These are phyloP conservation scores for Craterocephalus amniculus DNA, from an alignment of 2,797 vertebrate genomes.

Conservation along the genomic window DNA sequence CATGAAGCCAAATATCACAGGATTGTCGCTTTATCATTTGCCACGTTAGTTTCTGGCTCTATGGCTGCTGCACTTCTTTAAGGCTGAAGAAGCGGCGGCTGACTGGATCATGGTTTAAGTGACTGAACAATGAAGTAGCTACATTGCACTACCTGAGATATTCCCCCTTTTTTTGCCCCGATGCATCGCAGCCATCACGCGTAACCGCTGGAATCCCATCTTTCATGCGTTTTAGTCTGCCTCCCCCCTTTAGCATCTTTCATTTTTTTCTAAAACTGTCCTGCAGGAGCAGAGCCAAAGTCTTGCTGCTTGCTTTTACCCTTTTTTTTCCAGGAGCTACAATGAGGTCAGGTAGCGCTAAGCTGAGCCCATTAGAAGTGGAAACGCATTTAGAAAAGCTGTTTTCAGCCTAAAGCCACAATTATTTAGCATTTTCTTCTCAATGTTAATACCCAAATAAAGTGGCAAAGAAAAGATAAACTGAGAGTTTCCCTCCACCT, in stretches of 20 bases:
- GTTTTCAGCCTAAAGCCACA: slow-evolving; percentile 55
- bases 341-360: slow-evolving; percentile 56
- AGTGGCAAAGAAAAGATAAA: slow-evolving; percentile 47
- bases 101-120: slow-evolving; percentile 48
- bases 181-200: slow-evolving; percentile 17
- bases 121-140: slow-evolving; percentile 72
- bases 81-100: slow-evolving; percentile 32
- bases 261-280: not conserved
- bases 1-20: slow-evolving; percentile 60
- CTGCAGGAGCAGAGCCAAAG: slow-evolving; percentile 39
- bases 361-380: slow-evolving; percentile 35
- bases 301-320: slow-evolving; percentile 13
- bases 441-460: slow-evolving; percentile 56
- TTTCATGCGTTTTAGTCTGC: slow-evolving; percentile 21
- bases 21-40: slow-evolving; percentile 58
- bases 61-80: slow-evolving; percentile 32
- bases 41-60: slow-evolving; percentile 27
- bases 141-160: slow-evolving; percentile 69
- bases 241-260: slow-evolving; percentile 1
- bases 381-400: slow-evolving; percentile 58
- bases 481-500: slow-evolving; percentile 55
- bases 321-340: slow-evolving; percentile 32
- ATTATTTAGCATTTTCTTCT: slow-evolving; percentile 23
- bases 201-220: slow-evolving; percentile 4
- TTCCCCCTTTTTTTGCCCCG: slow-evolving; percentile 7